These are phyloP conservation scores for Meriones unguiculatus DNA, from an alignment of 2,113 vertebrate genomes.

Conservation along the genomic window DNA sequence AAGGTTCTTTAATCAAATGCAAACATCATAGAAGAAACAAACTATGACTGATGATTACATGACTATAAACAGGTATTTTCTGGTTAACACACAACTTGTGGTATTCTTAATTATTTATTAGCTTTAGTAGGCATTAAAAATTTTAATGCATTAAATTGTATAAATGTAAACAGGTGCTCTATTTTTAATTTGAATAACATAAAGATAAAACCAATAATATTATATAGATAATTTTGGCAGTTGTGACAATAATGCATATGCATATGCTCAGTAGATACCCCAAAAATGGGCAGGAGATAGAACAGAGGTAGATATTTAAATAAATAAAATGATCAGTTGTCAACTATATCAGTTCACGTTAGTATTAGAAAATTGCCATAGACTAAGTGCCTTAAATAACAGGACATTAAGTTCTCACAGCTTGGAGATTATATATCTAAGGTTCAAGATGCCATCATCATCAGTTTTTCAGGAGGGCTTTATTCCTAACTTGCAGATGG, in stretches of 20 bases:
- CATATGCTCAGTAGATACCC: not conserved
- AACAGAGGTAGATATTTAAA: not conserved
- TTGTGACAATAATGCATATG: not conserved
- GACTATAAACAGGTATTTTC: not conserved
- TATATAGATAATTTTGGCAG: not conserved
- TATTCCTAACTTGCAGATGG: not conserved
- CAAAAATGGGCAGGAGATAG: not conserved
- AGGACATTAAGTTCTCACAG: not conserved
- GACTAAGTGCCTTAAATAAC: not conserved
- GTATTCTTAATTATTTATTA: conserved; percentile 21
- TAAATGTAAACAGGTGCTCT: not conserved
- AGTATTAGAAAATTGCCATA: not conserved
- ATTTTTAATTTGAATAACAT: conserved; percentile 8
- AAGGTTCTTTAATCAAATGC: not conserved
- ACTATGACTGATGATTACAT: not conserved
- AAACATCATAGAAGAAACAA: not conserved
- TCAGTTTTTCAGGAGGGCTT: not conserved
- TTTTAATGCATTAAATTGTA: conserved; percentile 34
- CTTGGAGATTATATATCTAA: not conserved
- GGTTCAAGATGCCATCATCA: not conserved
- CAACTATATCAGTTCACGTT: not conserved
- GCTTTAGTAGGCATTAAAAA: not conserved
- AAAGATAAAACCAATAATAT: conserved; percentile 23
- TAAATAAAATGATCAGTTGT: conserved; percentile 42
- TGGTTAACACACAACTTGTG: conserved; percentile 20